Percentiles rank a stretch among this genome's conserved stretches.
These are phyloP conservation scores for Drosophila arizonae DNA, from an alignment of 1,140 invertebrate species.

Conservation along the genomic window DNA sequence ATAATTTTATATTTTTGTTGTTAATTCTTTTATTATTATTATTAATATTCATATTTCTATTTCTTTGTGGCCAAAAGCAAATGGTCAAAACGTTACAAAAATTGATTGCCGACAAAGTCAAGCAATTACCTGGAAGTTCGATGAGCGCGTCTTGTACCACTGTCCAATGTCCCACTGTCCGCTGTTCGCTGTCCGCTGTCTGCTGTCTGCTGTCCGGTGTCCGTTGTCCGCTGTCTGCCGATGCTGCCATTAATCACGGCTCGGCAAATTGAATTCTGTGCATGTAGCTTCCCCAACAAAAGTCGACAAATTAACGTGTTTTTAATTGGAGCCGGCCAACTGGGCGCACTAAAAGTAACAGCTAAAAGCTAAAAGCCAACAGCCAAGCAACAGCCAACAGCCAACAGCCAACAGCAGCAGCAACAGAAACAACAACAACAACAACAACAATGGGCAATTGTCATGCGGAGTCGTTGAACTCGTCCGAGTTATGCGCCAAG, in stretches of 20 bases:
- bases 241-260: conserved; percentile 63
- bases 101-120: conserved; percentile 29
- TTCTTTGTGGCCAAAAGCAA: conserved; percentile 11
- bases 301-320: conserved; percentile 78
- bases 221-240: conserved; percentile 2
- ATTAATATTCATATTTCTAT: conserved; percentile 3
- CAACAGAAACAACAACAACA: neutral
- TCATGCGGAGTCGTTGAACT: conserved; percentile 73
- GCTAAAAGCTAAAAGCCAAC: conserved; percentile 23
- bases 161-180: conserved; percentile 1
- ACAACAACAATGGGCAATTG: conserved; percentile 69
- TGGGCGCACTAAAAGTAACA: conserved; percentile 44
- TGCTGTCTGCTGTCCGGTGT: neutral
- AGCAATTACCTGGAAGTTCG: conserved; percentile 21
- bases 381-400: conserved; percentile 26
- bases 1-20: neutral
- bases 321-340: conserved; percentile 57
- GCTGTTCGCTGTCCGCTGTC: neutral
- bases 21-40: neutral
- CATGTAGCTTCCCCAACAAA: conserved; percentile 48
- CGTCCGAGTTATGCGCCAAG: conserved; percentile 28
- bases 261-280: conserved; percentile 72
- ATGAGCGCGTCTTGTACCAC: conserved; percentile 3
- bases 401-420: neutral
- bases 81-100: conserved; percentile 29